A percentile compares a stretch with the other conserved stretches of the same genome.
These are phyloP conservation scores for Microctenopoma lineatum DNA, from an alignment of 2,797 vertebrate species.

Conservation along the genomic window DNA sequence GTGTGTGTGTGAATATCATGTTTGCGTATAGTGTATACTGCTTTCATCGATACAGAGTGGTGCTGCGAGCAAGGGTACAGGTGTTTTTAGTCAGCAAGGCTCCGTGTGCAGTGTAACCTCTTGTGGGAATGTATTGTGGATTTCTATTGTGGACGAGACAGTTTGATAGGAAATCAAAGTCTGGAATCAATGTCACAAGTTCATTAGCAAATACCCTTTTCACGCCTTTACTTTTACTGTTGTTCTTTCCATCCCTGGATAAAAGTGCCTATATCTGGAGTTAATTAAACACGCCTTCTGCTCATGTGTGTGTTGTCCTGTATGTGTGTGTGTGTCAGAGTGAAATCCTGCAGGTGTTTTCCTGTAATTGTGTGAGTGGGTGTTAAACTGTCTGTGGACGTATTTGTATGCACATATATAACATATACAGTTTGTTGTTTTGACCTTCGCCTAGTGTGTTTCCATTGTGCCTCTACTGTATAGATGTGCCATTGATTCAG, in stretches of 20 bases:
- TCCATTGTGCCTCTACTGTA: conserved; percentile 76
- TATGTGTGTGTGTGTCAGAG: conserved; percentile 32
- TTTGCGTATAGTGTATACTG: conserved; percentile 19
- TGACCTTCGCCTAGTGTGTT: conserved; percentile 81
- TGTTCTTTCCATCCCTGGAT: conserved; percentile 65
- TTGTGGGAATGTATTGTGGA: conserved; percentile 59
- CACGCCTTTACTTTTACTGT: conserved; percentile 68
- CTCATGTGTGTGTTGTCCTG: conserved; percentile 12
- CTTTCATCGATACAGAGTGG: conserved; percentile 4
- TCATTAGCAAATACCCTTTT: conserved; percentile 81
- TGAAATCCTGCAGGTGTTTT: conserved; percentile 14
- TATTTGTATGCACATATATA: conserved; percentile 25
- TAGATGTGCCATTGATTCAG: conserved; percentile 82
- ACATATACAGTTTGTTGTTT: conserved; percentile 40
- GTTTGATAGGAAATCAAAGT: conserved; percentile 82
- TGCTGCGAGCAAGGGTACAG: conserved; percentile 34
- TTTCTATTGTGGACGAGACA: conserved; percentile 70
- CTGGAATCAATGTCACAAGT: conserved; percentile 79
- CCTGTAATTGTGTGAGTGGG: conserved; percentile 17
- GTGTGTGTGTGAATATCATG: conserved; percentile 4
- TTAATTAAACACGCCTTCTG: conserved; percentile 77
- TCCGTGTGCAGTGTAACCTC: conserved; percentile 34
- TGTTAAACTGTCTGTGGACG: conserved; percentile 21
- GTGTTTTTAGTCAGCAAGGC: conserved; percentile 48
- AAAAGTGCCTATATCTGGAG: conserved; percentile 66